A percentile compares a stretch with the other conserved stretches of the same genome.
Evolutionary conservation across 92 coral and sea anemone genomes (phyloP).

Genomic region (Phenganax marumi): DNA sequence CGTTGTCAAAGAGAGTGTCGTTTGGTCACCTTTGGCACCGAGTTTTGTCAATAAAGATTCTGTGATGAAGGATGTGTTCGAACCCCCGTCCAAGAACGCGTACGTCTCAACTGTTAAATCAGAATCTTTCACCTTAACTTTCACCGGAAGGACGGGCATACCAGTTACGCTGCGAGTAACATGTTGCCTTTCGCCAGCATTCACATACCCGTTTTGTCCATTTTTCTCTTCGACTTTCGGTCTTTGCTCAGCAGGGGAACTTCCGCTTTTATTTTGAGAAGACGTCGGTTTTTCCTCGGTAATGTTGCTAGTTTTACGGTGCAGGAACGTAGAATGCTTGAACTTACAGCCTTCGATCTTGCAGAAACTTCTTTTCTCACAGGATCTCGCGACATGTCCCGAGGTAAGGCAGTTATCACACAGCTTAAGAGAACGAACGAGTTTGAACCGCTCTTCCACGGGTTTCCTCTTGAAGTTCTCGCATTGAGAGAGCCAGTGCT

Average conservation of each 20-base stretch:
- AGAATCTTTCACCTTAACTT: conserved; percentile 9
- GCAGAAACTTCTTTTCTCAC: conserved; percentile 54
- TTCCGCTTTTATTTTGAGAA: not conserved
- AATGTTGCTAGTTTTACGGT: conserved; percentile 41
- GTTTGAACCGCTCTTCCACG: conserved; percentile 50
- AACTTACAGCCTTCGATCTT: conserved; percentile 50
- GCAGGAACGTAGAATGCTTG: conserved; percentile 58
- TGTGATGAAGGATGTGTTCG: conserved; percentile 49
- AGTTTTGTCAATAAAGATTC: conserved; percentile 52
- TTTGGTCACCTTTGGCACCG: conserved; percentile 43
- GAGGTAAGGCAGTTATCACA: conserved; percentile 65
- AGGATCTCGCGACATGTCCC: conserved; percentile 54
- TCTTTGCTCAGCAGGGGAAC: conserved; percentile 20
- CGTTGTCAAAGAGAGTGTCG: conserved; percentile 51
- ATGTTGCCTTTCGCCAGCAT: conserved; percentile 25
- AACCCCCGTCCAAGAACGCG: conserved; percentile 19
- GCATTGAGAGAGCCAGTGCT: conserved; percentile 60
- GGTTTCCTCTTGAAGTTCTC: conserved; percentile 43
- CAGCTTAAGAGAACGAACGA: conserved; percentile 52
- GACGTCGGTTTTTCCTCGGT: not conserved
- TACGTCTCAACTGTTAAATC: conserved; percentile 22
- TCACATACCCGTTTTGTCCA: conserved; percentile 43
- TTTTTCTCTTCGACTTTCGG: not conserved
- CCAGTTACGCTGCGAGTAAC: not conserved
- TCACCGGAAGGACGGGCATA: conserved; percentile 24